Conservation (phyloP, 1,140 invertebrate species). For the Brachionus koreanus region DNA sequence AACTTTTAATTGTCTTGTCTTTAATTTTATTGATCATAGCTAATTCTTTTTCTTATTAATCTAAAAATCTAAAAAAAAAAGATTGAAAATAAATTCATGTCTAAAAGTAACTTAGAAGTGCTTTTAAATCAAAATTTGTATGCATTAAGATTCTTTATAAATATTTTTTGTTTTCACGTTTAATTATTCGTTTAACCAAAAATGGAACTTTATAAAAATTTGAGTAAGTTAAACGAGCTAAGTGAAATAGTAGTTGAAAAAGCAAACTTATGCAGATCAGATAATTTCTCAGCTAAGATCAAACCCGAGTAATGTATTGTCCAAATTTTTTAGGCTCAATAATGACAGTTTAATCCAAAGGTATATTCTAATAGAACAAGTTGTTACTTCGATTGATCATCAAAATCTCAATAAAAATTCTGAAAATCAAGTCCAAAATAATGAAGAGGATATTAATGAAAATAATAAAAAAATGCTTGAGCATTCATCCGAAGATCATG, state of each 20-base stretch:
- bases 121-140: neutral
- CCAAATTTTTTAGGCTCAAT: neutral
- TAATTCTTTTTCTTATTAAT: too few relatives aligned
- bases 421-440: neutral
- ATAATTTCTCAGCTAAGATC: neutral
- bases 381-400: neutral
- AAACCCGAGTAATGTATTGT: neutral
- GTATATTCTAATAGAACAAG: neutral
- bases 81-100: too few relatives aligned
- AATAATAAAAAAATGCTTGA: conserved; percentile 29
- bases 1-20: too few relatives aligned
- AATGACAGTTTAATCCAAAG: neutral
- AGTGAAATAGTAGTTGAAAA: neutral
- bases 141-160: neutral
- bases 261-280: neutral
- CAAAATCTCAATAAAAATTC: neutral
- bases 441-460: neutral
- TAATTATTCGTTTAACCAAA: neutral
- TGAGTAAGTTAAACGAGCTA: conserved; percentile 20
- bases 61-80: too few relatives aligned
- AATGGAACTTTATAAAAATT: conserved; percentile 24
- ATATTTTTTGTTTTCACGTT: neutral
- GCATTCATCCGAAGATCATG: neutral
- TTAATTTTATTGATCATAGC: too few relatives aligned
- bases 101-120: neutral